Base-by-base conservation (phyloP, 2,113 vertebrate genomes). In the Dascyllus trimaculatus region DNA sequence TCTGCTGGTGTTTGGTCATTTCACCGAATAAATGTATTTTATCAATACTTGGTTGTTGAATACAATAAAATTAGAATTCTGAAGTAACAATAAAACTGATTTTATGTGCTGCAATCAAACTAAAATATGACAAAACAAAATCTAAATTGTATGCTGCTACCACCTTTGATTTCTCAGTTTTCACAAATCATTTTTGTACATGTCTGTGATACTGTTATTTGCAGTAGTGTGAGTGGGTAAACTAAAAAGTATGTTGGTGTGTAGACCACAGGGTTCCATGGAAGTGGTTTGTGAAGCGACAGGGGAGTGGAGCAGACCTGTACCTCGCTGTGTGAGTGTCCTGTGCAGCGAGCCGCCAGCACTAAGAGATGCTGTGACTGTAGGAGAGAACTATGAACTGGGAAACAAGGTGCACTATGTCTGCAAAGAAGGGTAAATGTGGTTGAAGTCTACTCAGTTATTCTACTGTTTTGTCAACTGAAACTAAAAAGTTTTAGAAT, bases 401-500 rank as follows among this genome's bases (percentile, higher is more conserved):
- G 97, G 96, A 71, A 96, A 87, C 93, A 94, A 68, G 0, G 94
- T 98, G 88, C 94, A 95, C 89, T 99, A 98, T 74, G 92, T 73
- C 18, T 99, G 98, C 93, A 98, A 96, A 92, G 96, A 99, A 95
- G 98, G 98, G 98, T 99, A 96, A 92, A 93, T 94, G 51, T 83
- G 46, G 46, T 74, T 58, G 29, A 43, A 46, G 73, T 56, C 71
- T 51, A 32, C 70, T 62, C 48, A 56, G 56, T 78, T 49, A 35
- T 29, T 52, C 11, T 19, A 1, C n/a, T 18, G 18, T 18, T 60
- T 57, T 49, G 4, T 59, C 6, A 14, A 10, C 10, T 4, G 1
- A 58, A 56, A 35, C 1, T 75, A n/a, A 22, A 14, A 21, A 29
- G 32, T 32, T 32, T 32, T 5, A 6, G 7, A 32, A 7, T 32